Evolutionary conservation across 1,140 invertebrate genomes (phyloP), one percentile per base, ranked within the genome.

Genomic region (Mamestra configurata): DNA sequence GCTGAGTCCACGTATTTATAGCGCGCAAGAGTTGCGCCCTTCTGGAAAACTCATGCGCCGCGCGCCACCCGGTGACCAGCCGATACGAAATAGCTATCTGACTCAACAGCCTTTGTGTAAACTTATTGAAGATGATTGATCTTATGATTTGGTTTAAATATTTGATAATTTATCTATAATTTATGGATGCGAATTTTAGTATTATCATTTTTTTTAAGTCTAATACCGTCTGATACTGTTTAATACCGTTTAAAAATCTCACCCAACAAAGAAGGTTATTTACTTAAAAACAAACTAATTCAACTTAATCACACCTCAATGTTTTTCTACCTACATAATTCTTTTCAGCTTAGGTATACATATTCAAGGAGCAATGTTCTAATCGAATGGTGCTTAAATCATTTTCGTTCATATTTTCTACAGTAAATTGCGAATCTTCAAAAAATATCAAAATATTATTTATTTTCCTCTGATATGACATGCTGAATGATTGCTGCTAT

Each of bases 1-100:
- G 82, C 84, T 78, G 83, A 87, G 76, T 77, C 84, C 82, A 82
- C 83, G 92, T 93, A 94, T 95, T 95, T 95, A 95, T 95, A 95
- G 93, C 82, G 87, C 82, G 79, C 70, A 80, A 85, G 90, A 85
- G 85, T 83, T 92, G 86, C 89, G 90, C 87, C 89, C 91, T 94
- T 94, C 94, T 94, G 92, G 92, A 93, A 93, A 87, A 92, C 89
- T 92, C 92, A 79, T 83, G 77, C 89, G 86, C 85, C 80, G 83
- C 84, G 83, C 84, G 82, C 85, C 80, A 87, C 82, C 86, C 81
- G 82, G 88, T 91, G 87, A 89, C 82, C 83, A 83, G 79, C 35
- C 82, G 86, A 80, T 83, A 88, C 88, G 81, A 87, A 93, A 92
- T 93, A 93, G 89, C 81, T 85, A 86, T 88, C 89, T 94, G 93